Evolutionary conservation across 2,888 invertebrate genomes (phyloP).

Genomic region (Pelosia muscerda): DNA sequence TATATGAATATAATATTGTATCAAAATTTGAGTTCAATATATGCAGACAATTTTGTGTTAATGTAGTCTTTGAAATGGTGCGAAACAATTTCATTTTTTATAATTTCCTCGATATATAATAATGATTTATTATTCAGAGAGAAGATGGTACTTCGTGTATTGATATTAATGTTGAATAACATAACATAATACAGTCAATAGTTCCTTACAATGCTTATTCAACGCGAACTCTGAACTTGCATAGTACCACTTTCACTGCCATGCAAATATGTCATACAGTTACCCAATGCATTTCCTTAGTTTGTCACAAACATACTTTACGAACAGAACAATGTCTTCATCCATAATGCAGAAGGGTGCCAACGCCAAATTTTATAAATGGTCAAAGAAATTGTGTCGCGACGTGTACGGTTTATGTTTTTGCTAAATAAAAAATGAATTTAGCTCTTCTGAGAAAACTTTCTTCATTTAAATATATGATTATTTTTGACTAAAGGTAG

Average conservation of each 20-base stretch:
- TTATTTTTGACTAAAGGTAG: too few species aligned
- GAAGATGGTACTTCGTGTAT: background rate
- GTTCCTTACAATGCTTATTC: too few species aligned
- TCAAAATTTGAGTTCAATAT: too few species aligned
- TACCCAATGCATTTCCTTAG: constrained; percentile 34
- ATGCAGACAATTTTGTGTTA: too few species aligned
- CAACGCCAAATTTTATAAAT: constrained; percentile 37
- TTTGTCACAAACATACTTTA: constrained; percentile 16
- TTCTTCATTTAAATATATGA: background rate
- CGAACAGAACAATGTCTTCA: constrained; percentile 42
- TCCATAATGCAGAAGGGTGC: constrained; percentile 42
- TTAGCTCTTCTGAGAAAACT: constrained; percentile 1
- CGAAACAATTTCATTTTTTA: too few species aligned
- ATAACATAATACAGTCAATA: background rate
- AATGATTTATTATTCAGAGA: too few species aligned
- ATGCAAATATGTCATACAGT: constrained; percentile 39
- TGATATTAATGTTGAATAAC: background rate
- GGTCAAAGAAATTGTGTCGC: constrained; percentile 48
- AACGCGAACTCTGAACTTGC: constrained; percentile 27
- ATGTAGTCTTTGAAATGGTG: too few species aligned
- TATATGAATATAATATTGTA: too few species aligned
- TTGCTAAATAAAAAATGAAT: constrained; percentile 26
- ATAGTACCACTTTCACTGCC: constrained; percentile 37
- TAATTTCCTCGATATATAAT: too few species aligned
- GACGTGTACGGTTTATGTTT: constrained; percentile 38